Evolutionary conservation across 2,797 vertebrate species (phyloP), one percentile per base, ranked within the genome.

Genomic region (Hoplostethus atlanticus): DNA sequence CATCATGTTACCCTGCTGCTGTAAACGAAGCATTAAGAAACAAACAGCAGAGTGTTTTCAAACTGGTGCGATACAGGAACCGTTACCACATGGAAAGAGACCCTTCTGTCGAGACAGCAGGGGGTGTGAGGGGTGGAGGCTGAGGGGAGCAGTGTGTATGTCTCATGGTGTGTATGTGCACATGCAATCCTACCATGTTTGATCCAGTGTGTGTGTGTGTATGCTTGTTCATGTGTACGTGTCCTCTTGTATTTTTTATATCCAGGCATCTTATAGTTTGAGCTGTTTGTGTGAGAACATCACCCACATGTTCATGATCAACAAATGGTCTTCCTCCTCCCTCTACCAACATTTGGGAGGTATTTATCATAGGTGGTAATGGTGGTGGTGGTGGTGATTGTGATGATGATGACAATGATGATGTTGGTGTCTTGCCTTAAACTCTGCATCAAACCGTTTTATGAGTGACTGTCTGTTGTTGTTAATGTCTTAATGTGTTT

Each of bases 1-100:
- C 48, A 59, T 74, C 59, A 40, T 30, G 3, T 21, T 30, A 21
- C 44, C 25, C 40, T 57, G 42, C 9, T 13, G 56, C 21, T 47
- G 17, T 31, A 60, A 56, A 66, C 54, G 13, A 68, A 48, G 61
- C 58, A 50, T 46, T 42, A 53, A 59, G 13, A 16, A 48, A 68
- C n/a, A 42, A 40, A 40, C 10, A 48, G 53, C 58, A 44, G 7
- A 40, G 16, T 16, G 42, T 58, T 10, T 68, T 57, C 55, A 42
- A 15, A 57, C 17, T 52, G 40, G 16, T 34, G 25, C 36, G 47
- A 25, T 44, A 6, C 15, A 13, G 4, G 2, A 34, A 12, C n/a
- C 34, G 6, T 47, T 12, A 40, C 53, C 64, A 31, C 40, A 59
- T 52, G 56, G 46, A 17, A 6, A 52, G 46, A 53, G 25, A 42